Conservation (phyloP, 1,140 invertebrate genomes). For the Papilio polytes region DNA sequence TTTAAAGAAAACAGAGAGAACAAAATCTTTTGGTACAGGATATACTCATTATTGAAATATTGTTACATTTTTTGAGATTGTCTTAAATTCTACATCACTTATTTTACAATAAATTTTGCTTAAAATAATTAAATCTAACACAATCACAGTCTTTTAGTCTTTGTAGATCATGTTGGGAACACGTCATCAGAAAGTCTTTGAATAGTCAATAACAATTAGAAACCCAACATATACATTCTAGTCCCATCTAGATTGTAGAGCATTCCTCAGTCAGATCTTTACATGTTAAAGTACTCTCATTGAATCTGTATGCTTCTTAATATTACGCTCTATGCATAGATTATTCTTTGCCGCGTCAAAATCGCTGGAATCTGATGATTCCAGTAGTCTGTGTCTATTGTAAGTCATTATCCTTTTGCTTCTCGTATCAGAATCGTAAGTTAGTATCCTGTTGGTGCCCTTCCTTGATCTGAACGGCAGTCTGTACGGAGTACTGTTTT, state of each 20-base stretch:
- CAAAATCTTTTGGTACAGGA: not conserved
- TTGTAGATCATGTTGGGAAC: constrained; percentile 36
- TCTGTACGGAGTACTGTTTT: constrained; percentile 73
- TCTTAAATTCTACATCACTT: constrained; percentile 34
- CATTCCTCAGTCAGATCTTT: constrained; percentile 58
- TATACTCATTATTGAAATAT: not conserved
- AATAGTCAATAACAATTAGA: constrained; percentile 24
- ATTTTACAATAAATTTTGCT: constrained; percentile 24
- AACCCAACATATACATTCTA: constrained; percentile 48
- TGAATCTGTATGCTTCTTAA: constrained; percentile 74
- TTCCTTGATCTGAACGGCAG: constrained; percentile 66
- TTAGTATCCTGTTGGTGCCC: constrained; percentile 63
- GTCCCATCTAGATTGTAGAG: constrained; percentile 62
- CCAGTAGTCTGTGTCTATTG: constrained; percentile 55
- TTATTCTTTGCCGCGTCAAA: constrained; percentile 61
- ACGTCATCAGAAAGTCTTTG: constrained; percentile 14
- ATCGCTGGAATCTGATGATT: constrained; percentile 77
- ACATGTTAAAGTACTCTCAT: constrained; percentile 73
- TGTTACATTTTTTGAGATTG: constrained; percentile 1
- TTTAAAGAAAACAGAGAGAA: not conserved
- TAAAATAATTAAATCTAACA: constrained; percentile 36
- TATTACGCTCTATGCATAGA: constrained; percentile 67
- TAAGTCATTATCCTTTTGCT: constrained; percentile 59
- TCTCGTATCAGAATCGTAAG: constrained; percentile 76
- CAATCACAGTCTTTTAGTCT: constrained; percentile 39